These are phyloP conservation scores for Egretta garzetta DNA, from an alignment of 2,113 vertebrate genomes.

Conservation along the genomic window DNA sequence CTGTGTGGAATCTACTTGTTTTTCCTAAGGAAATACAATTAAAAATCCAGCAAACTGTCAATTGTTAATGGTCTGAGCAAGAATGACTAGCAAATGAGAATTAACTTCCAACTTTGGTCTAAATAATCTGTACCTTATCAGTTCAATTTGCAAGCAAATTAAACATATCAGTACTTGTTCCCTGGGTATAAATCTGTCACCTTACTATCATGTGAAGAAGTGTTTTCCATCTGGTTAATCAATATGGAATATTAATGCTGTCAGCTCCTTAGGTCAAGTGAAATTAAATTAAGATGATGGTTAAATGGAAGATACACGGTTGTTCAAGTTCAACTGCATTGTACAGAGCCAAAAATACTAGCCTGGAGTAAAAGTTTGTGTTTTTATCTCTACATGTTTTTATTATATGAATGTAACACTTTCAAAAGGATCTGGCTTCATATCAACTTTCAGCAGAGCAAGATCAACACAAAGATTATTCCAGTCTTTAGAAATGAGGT, in stretches of 20 bases:
- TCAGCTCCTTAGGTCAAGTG: background rate
- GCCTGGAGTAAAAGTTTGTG: background rate
- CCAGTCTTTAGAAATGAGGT: background rate
- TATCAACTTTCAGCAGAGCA: background rate
- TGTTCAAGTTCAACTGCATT: background rate
- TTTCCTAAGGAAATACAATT: background rate
- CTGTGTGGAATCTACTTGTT: background rate
- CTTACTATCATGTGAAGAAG: background rate
- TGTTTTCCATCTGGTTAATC: background rate
- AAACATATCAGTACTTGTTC: background rate
- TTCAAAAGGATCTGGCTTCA: background rate
- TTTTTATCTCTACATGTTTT: background rate
- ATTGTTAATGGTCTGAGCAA: background rate
- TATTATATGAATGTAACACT: background rate
- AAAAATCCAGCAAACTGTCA: background rate
- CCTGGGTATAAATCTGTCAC: background rate
- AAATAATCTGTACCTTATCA: background rate
- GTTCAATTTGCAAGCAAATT: constrained; percentile 10
- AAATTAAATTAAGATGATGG: background rate
- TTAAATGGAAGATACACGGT: background rate
- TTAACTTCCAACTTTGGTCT: background rate
- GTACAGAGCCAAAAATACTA: background rate
- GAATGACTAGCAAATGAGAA: background rate
- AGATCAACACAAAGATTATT: background rate
- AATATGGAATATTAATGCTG: background rate